A percentile compares a stretch with the other conserved stretches of the same genome.
Evolutionary conservation across 1,140 invertebrate genomes (phyloP).

Genomic region (Leucophenga varia): DNA sequence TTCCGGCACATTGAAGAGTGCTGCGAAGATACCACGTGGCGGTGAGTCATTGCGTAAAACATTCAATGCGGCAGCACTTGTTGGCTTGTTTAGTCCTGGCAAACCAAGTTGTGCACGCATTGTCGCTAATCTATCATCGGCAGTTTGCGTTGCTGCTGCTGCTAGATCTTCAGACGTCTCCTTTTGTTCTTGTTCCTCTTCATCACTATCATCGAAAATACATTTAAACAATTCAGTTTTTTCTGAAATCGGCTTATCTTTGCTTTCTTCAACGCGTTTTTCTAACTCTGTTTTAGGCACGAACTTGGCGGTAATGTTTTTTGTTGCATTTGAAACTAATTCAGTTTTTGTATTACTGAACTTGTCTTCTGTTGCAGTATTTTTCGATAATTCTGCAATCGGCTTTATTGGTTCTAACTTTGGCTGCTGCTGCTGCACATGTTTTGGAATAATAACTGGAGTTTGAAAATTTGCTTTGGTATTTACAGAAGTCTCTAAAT

Average conservation of each 20-base stretch:
- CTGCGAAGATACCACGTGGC: constrained; percentile 73
- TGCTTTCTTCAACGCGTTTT: constrained; percentile 45
- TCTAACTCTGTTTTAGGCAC: constrained; percentile 41
- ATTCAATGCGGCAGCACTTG: constrained; percentile 53
- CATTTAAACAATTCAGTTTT: constrained; percentile 64
- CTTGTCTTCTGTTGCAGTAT: no score
- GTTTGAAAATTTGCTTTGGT: constrained; percentile 62
- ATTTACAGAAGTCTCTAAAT: constrained; percentile 64
- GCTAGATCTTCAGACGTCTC: no score
- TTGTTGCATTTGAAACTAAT: no score
- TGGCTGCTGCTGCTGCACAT: constrained; percentile 34
- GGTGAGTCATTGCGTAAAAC: constrained; percentile 66
- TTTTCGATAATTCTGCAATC: no score
- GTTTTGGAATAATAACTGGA: constrained; percentile 43
- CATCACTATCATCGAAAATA: constrained; percentile 64
- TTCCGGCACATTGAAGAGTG: constrained; percentile 58
- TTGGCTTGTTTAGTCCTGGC: no score
- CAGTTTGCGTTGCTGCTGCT: no score
- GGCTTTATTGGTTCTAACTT: no score
- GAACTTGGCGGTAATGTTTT: no score
- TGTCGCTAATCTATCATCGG: constrained; percentile 22
- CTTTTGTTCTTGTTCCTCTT: constrained; percentile 31
- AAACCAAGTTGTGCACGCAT: constrained; percentile 28
- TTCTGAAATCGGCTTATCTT: constrained; percentile 56
- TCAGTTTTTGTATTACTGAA: no score